Percentiles rank a stretch among this genome's conserved stretches.
These are phyloP conservation scores for Prinia subflava DNA, from an alignment of 2,113 vertebrate genomes.

Conservation along the genomic window DNA sequence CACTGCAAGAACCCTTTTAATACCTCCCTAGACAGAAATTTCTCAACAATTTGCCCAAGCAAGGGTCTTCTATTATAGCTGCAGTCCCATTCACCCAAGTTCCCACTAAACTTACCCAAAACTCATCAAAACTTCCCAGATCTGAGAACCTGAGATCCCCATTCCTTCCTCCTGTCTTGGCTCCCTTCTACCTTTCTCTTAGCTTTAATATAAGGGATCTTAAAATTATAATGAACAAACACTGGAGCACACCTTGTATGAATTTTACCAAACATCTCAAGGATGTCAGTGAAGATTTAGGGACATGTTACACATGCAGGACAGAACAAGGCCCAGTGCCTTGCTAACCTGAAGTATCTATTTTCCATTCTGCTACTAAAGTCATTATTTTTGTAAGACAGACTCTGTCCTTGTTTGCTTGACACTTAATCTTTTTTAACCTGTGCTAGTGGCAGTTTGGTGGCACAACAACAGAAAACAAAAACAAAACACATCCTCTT, in stretches of 20 bases:
- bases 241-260: background rate
- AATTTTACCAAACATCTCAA: background rate
- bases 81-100: background rate
- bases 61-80: background rate
- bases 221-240: background rate
- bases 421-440: background rate
- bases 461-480: background rate
- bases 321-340: fast-evolving
- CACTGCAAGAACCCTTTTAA: background rate
- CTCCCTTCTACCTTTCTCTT: background rate
- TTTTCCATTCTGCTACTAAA: background rate
- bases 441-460: background rate
- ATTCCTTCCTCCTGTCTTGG: background rate
- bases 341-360: background rate
- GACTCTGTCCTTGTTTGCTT: background rate
- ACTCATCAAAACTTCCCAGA: background rate
- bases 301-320: background rate
- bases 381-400: background rate
- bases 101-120: background rate
- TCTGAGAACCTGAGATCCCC: background rate
- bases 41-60: background rate
- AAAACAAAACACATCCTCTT: background rate
- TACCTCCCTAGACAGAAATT: background rate
- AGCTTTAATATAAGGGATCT: background rate
- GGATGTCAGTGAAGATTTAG: background rate